A percentile compares a stretch with the other conserved stretches of the same genome.
Evolutionary conservation across 2,888 invertebrate genomes (phyloP).

Genomic region (Molanna angustata): DNA sequence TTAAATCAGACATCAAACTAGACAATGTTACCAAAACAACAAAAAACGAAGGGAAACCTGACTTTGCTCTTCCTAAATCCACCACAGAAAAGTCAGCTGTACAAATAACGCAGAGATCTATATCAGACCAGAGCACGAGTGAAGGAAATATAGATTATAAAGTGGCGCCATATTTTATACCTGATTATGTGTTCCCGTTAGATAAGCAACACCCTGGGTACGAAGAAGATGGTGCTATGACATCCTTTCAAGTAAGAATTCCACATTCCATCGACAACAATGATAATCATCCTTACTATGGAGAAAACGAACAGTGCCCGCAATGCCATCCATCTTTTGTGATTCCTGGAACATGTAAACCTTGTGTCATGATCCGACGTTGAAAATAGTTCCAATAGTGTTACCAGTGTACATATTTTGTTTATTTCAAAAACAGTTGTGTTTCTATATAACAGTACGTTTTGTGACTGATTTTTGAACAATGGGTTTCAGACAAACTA

Average conservation of each 20-base stretch:
- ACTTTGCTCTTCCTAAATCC: slow-evolving; percentile 35
- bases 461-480: neutral
- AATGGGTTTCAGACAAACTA: no score
- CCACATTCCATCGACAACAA: slow-evolving; percentile 45
- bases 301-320: slow-evolving; percentile 61
- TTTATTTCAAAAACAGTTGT: neutral
- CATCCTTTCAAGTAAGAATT: slow-evolving; percentile 60
- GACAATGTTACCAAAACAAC: slow-evolving; percentile 42
- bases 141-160: slow-evolving; percentile 44
- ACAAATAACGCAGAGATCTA: slow-evolving; percentile 42
- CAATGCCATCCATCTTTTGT: slow-evolving; percentile 64
- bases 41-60: slow-evolving; percentile 27
- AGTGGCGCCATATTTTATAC: slow-evolving; percentile 59
- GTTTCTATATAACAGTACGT: neutral
- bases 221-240: slow-evolving; percentile 53
- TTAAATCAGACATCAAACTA: slow-evolving; percentile 40
- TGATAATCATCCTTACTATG: slow-evolving; percentile 44
- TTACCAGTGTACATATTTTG: no score
- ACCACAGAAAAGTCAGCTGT: slow-evolving; percentile 35
- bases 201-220: slow-evolving; percentile 61
- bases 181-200: slow-evolving; percentile 60
- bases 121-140: slow-evolving; percentile 36
- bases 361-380: slow-evolving; percentile 55
- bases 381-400: slow-evolving; percentile 9
- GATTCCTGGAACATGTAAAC: slow-evolving; percentile 61